A percentile compares a stretch with the other conserved stretches of the same genome.
Evolutionary conservation across 2,888 invertebrate species (phyloP).

Genomic region (Falcaria lacertinaria): DNA sequence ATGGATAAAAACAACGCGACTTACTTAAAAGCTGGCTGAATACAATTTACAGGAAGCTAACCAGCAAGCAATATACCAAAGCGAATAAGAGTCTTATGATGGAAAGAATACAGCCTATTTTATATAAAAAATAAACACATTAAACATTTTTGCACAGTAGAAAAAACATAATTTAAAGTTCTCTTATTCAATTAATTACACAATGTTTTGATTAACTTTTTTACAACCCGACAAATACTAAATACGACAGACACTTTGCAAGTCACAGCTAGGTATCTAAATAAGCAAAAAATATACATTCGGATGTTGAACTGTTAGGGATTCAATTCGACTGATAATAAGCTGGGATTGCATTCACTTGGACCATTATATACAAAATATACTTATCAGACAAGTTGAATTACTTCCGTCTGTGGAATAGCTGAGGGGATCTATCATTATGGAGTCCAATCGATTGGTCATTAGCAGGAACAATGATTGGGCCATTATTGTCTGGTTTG

Average conservation of each 20-base stretch:
- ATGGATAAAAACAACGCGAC: no score
- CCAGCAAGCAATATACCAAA: no score
- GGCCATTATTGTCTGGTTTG: conserved; percentile 37
- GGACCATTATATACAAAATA: conserved; percentile 19
- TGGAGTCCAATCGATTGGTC: conserved; percentile 30
- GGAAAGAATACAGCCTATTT: no score
- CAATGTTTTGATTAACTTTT: conserved; percentile 15
- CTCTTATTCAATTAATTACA: no score
- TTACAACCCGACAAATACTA: not conserved
- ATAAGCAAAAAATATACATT: not conserved
- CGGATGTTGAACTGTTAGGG: not conserved
- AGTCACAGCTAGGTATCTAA: not conserved
- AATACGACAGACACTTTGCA: not conserved
- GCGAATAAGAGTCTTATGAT: no score
- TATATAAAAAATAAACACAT: no score
- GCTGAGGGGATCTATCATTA: conserved; percentile 34
- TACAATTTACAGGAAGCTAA: no score
- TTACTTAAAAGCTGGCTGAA: no score
- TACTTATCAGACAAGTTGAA: conserved; percentile 10
- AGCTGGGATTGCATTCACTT: conserved; percentile 3
- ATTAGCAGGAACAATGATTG: conserved; percentile 38
- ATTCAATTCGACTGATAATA: not conserved
- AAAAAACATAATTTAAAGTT: no score
- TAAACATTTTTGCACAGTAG: no score
- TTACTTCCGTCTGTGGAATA: conserved; percentile 19